Base-by-base conservation (phyloP, 2,797 vertebrate genomes). In the Eulemur rubriventer region DNA sequence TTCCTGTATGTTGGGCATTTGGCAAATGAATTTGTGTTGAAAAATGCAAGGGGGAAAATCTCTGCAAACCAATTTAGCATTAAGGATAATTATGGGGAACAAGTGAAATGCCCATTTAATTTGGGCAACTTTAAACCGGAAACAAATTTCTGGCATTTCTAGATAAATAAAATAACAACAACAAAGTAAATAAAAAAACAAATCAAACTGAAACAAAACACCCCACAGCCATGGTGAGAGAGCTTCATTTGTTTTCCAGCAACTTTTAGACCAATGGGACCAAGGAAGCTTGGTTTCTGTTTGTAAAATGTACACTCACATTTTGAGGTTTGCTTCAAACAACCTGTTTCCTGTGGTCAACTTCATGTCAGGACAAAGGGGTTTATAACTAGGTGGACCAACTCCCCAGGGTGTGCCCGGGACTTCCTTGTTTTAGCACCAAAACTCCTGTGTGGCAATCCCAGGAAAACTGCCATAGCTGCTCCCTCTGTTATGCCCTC, bases 11-110 rank as follows among this genome's bases (percentile, higher is more conserved):
- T 57, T 33, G 86, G 90, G 69, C 57, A 89, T 85, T 97, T 97
- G 55, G 96, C 93, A 67, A 95, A 93, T 75, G 80, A 78, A 94
- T 94, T 80, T 84, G 70, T 46, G 81, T 70, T 59, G 94, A 79
- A 93, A 89, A 91, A 94, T 33, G 48, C 79, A 50, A 26, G 55
- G 35, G 63, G 35, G 48, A 41, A 87, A n/a, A 69, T 63, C 69
- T 85, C 52, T 46, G 87, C 7, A n/a, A 86, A 92, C 24, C 52
- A 73, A 33, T 48, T 92, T 57, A 91, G 79, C 70, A 33, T 22
- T 22, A 65, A 85, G 33, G 33, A 57, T 33, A 48, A 46, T 59
- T 43, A 43, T 9, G 57, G 73, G 87, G 46, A 80, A 81, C 50
- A 50, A 28, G 38, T 35, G 8, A 41, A 67, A 24, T 20, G 70